phyloP scores from a whole-genome alignment of 2,888 invertebrate species.

The Lepidocyrtoides sp. region DNA sequence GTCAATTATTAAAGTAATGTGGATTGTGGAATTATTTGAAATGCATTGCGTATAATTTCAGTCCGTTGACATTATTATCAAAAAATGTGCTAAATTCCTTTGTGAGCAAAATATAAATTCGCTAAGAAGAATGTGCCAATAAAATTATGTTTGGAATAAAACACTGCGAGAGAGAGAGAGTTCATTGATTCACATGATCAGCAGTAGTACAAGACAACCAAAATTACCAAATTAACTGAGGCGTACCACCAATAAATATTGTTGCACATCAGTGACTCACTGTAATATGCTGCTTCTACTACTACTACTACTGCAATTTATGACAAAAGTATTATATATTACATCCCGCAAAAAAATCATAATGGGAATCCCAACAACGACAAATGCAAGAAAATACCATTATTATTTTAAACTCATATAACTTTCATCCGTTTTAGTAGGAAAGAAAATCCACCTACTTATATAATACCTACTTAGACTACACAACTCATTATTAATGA shows the following conservation, averaged over 20 bases:
- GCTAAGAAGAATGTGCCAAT: background rate
- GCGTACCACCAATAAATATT: slow-evolving; percentile 57
- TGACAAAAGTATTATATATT: background rate
- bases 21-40: too few relatives aligned
- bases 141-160: too few relatives aligned
- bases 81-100: background rate
- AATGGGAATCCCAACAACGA: background rate
- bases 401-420: background rate
- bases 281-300: background rate
- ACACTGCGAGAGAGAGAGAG: too few relatives aligned
- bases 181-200: background rate
- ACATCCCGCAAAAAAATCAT: background rate
- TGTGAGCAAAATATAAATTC: background rate
- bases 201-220: background rate
- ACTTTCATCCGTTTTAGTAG: background rate
- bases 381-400: background rate
- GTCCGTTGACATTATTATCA: slow-evolving; percentile 1
- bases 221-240: slow-evolving; percentile 3
- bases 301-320: background rate
- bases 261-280: background rate
- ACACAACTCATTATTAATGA: slow-evolving; percentile 60
- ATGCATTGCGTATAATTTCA: background rate
- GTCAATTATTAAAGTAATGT: too few relatives aligned
- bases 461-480: background rate
- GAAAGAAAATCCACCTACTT: background rate